These are phyloP conservation scores for Scelioninae gen. 2 DNA, from an alignment of 2,888 invertebrate species.

Conservation along the genomic window DNA sequence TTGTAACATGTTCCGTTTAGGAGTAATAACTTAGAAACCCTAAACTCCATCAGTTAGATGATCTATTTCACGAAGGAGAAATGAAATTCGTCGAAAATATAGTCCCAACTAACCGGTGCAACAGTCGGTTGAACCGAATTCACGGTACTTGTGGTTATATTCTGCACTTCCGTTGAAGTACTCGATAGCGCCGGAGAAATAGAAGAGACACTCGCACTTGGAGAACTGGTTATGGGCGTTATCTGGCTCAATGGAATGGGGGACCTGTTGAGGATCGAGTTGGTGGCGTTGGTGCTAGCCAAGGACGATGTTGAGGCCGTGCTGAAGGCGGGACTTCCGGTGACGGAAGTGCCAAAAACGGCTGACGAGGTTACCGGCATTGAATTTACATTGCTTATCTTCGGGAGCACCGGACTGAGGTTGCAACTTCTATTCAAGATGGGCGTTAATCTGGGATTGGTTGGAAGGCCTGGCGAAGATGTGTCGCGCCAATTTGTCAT, in stretches of 20 bases:
- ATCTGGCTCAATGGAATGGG: conserved; percentile 66
- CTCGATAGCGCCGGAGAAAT: conserved; percentile 64
- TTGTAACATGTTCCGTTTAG: too few species aligned
- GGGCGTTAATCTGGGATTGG: conserved; percentile 70
- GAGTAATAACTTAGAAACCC: too few species aligned
- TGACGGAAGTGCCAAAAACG: conserved; percentile 68
- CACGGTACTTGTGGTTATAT: conserved; percentile 36
- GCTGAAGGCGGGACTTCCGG: conserved; percentile 72
- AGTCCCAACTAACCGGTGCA: conserved; percentile 39
- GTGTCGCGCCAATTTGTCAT: conserved; percentile 67
- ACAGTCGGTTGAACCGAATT: conserved; percentile 35
- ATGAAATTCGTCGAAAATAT: not conserved
- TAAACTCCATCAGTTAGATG: too few species aligned
- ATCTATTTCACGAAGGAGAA: not conserved
- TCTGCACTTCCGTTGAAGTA: conserved; percentile 59
- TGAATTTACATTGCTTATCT: conserved; percentile 63
- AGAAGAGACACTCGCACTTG: conserved; percentile 65
- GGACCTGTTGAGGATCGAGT: conserved; percentile 65
- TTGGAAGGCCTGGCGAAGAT: conserved; percentile 63
- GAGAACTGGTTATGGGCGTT: conserved; percentile 65
- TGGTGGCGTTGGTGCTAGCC: conserved; percentile 64
- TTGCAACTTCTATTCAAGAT: conserved; percentile 68
- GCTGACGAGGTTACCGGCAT: conserved; percentile 61
- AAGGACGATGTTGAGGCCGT: conserved; percentile 72
- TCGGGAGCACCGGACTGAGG: conserved; percentile 69